Evolutionary conservation across 2,113 vertebrate species (phyloP).

Genomic region (Pangasianodon hypophthalmus): DNA sequence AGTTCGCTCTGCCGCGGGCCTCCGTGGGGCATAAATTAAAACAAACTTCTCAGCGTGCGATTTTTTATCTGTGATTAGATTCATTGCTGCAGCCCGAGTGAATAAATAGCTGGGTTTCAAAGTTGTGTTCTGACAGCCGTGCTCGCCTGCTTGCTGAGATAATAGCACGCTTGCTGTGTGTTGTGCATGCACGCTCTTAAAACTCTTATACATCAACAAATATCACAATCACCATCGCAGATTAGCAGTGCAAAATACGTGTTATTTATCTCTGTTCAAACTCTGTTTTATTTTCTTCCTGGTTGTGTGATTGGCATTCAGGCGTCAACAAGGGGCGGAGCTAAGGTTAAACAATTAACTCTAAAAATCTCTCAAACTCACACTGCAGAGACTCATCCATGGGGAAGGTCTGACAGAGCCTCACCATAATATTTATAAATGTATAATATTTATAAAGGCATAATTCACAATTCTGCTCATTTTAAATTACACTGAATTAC

Average conservation of each 20-base stretch:
- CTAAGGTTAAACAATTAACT: neutral
- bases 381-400: neutral
- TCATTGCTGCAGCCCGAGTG: conserved; percentile 25
- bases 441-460: neutral
- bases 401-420: neutral
- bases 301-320: neutral
- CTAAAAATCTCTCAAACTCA: neutral
- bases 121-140: conserved; percentile 22
- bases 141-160: conserved; percentile 38
- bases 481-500: neutral
- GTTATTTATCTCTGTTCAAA: neutral
- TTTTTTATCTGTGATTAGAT: conserved; percentile 43
- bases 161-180: conserved; percentile 39
- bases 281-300: neutral
- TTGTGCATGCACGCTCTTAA: conserved; percentile 27
- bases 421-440: too few species aligned
- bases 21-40: conserved; percentile 46
- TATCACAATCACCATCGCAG: neutral
- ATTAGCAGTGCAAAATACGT: neutral
- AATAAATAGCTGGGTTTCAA: conserved; percentile 44
- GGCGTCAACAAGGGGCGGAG: neutral
- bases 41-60: conserved; percentile 37
- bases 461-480: neutral
- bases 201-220: conserved; percentile 35
- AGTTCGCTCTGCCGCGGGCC: conserved; percentile 6